Evolutionary conservation across 2,113 vertebrate species (phyloP).

Genomic region (Podarcis raffonei): DNA sequence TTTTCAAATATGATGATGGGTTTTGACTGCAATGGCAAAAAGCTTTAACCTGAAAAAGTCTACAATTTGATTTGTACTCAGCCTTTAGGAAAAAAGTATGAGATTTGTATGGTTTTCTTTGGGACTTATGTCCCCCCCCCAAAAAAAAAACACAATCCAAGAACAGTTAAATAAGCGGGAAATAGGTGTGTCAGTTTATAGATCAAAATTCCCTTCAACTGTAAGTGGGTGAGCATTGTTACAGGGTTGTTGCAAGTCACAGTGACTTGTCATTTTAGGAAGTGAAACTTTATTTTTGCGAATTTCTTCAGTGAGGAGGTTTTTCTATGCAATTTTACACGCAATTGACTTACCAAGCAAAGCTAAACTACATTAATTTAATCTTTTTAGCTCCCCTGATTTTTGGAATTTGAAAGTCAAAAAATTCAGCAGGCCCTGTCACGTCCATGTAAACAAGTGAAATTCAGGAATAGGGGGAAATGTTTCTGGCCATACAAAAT

Average conservation of each 20-base stretch:
- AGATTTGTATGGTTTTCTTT: not conserved
- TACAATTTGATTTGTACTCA: not conserved
- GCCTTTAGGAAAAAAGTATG: not conserved
- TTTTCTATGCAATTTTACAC: no score
- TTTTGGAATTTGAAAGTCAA: no score
- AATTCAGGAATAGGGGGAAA: not conserved
- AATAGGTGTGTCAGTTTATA: not conserved
- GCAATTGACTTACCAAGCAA: no score
- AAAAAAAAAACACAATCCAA: no score
- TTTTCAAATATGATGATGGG: not conserved
- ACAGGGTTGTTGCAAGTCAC: not conserved
- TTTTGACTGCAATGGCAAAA: not conserved
- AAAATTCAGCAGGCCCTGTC: not conserved
- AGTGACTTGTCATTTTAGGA: no score
- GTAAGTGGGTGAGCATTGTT: not conserved
- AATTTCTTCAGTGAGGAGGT: no score
- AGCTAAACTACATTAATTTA: no score
- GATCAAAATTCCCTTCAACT: not conserved
- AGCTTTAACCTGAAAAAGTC: conserved; percentile 15
- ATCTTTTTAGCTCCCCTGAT: no score
- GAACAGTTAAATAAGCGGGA: not conserved
- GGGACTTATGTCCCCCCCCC: not conserved
- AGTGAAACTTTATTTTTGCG: no score
- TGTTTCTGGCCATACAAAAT: not conserved
- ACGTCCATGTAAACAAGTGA: not conserved